A percentile compares a stretch with the other conserved stretches of the same genome.
Evolutionary conservation across 1,140 invertebrate genomes (phyloP).

Genomic region (Drosophila tristis): DNA sequence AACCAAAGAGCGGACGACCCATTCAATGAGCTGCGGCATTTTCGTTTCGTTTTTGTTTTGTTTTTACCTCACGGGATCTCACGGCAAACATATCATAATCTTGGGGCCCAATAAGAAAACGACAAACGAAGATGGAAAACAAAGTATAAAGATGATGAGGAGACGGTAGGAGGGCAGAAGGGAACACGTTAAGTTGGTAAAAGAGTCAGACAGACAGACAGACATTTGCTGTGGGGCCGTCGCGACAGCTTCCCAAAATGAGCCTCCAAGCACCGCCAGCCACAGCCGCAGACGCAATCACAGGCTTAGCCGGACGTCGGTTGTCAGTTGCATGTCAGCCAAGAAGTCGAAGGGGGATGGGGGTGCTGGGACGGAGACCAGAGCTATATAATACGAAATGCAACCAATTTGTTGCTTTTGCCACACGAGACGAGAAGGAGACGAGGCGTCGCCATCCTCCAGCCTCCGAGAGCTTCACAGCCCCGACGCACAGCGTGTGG

Average conservation of each 20-base stretch:
- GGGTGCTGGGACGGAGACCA: constrained; percentile 15
- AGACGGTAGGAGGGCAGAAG: neutral
- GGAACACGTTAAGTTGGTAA: no score
- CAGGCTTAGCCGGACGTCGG: constrained; percentile 30
- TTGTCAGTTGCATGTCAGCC: constrained; percentile 74
- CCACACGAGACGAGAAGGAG: constrained; percentile 47
- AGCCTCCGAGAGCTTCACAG: no score
- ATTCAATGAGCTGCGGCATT: constrained; percentile 53
- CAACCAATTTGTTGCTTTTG: constrained; percentile 79
- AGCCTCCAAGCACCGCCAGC: constrained; percentile 3
- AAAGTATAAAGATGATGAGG: neutral
- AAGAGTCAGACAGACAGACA: no score
- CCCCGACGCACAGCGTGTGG: constrained; percentile 49
- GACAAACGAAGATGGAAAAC: constrained; percentile 39
- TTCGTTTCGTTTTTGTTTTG: constrained; percentile 33
- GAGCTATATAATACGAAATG: constrained; percentile 53
- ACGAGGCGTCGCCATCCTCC: constrained; percentile 60
- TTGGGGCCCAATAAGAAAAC: constrained; percentile 36
- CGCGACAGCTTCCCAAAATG: constrained; percentile 59
- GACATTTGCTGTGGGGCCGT: constrained; percentile 11
- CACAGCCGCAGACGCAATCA: constrained; percentile 16
- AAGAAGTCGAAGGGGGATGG: constrained; percentile 36
- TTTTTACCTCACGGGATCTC: constrained; percentile 46
- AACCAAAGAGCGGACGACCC: constrained; percentile 1
- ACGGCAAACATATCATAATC: constrained; percentile 77